Conservation (phyloP, 2,888 invertebrate species). For the Tenthredo notha region DNA sequence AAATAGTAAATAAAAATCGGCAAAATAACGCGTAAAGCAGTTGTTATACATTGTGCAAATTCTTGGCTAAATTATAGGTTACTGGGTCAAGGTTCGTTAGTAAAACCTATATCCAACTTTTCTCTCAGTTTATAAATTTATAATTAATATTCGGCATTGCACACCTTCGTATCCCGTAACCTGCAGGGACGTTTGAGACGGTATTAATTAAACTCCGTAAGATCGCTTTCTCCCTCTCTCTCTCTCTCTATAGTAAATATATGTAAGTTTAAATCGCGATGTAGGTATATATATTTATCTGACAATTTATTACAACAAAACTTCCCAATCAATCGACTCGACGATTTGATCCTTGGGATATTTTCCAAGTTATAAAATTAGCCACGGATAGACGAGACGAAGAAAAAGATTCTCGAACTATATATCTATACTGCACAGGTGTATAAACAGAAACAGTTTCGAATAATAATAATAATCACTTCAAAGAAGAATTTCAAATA, state of each 20-base stretch:
- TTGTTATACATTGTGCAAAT: background rate
- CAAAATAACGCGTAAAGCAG: background rate
- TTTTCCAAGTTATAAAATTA: conserved; percentile 22
- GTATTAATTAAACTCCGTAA: background rate
- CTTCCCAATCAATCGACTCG: background rate
- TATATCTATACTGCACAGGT: background rate
- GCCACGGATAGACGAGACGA: background rate
- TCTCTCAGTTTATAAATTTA: background rate
- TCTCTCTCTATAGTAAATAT: background rate
- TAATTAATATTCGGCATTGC: background rate
- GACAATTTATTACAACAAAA: background rate
- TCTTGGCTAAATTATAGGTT: background rate
- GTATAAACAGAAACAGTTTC: background rate
- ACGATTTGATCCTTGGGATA: conserved; percentile 27
- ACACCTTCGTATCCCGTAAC: background rate
- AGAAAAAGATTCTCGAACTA: background rate
- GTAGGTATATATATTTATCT: background rate
- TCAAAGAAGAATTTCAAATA: background rate
- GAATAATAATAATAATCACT: background rate
- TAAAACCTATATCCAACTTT: background rate
- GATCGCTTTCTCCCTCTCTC: no score
- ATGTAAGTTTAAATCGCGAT: background rate
- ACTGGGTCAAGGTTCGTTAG: conserved; percentile 23
- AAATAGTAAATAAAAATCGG: no score
- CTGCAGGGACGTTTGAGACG: background rate